phyloP scores from a whole-genome alignment of 2,113 vertebrate species.

The Tenebrosternarchus preto region DNA sequence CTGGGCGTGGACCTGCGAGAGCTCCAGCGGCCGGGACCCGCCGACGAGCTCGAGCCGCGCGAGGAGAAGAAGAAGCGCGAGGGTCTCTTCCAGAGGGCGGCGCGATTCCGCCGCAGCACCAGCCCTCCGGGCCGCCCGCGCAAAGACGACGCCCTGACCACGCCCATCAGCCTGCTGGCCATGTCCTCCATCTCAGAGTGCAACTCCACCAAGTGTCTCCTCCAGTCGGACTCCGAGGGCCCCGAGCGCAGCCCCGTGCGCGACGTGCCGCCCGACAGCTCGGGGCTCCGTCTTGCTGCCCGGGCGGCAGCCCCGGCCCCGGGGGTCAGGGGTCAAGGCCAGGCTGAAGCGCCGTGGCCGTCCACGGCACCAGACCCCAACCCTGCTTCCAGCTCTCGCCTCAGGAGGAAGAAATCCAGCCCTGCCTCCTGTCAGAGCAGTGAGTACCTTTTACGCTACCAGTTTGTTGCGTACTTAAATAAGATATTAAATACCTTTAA shows the following conservation, averaged over 20 bases:
- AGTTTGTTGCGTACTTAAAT: no score
- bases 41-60: slow-evolving; percentile 71
- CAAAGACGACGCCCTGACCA: slow-evolving; percentile 70
- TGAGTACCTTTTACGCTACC: slow-evolving; percentile 57
- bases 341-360: slow-evolving; percentile 36
- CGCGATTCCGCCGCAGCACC: slow-evolving; percentile 80
- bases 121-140: slow-evolving; percentile 72
- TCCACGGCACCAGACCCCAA: slow-evolving; percentile 57
- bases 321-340: slow-evolving; percentile 34
- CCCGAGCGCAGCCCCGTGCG: slow-evolving; percentile 45
- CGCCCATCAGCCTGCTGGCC: slow-evolving; percentile 76
- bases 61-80: slow-evolving; percentile 87
- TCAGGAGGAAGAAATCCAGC: slow-evolving; percentile 71
- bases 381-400: slow-evolving; percentile 60
- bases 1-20: slow-evolving; percentile 86
- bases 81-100: slow-evolving; percentile 81
- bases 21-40: slow-evolving; percentile 65
- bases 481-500: no score
- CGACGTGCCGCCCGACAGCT: slow-evolving; percentile 11
- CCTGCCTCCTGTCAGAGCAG: slow-evolving; percentile 63
- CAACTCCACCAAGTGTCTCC: slow-evolving; percentile 84
- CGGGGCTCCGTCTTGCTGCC: slow-evolving; percentile 27
- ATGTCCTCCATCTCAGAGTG: slow-evolving; percentile 81
- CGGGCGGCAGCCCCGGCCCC: slow-evolving; percentile 8
- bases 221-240: slow-evolving; percentile 73